A percentile compares a stretch with the other conserved stretches of the same genome.
phyloP scores from a whole-genome alignment of 2,113 vertebrate genomes.

The Chloropsis cyanopogon region DNA sequence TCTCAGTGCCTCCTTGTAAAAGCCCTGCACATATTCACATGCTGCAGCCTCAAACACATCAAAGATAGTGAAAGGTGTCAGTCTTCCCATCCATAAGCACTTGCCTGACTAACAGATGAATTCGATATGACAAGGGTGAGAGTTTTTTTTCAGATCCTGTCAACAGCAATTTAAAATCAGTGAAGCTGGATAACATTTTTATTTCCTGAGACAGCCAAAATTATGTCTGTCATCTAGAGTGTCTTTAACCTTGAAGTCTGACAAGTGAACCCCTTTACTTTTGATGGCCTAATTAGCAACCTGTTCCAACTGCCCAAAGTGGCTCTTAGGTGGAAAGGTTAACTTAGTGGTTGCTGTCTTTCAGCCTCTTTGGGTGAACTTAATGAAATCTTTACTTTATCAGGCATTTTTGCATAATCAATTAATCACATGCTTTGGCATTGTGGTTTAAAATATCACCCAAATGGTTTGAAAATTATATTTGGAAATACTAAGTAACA shows the following conservation, averaged over 20 bases:
- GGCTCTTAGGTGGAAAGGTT: background rate
- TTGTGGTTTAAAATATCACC: background rate
- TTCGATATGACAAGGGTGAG: background rate
- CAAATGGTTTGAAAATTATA: background rate
- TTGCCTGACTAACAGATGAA: background rate
- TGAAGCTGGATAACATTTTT: background rate
- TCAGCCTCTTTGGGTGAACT: background rate
- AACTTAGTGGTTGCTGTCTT: background rate
- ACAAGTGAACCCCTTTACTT: background rate
- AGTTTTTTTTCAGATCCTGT: background rate
- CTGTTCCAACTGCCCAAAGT: background rate
- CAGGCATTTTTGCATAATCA: background rate
- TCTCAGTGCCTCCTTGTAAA: background rate
- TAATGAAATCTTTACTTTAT: background rate
- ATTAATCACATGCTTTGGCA: background rate
- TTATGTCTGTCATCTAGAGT: background rate
- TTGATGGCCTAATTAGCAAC: background rate
- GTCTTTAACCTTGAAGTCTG: background rate
- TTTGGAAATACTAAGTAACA: background rate
- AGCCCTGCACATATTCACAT: background rate
- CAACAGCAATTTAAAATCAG: background rate
- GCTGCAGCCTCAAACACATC: background rate
- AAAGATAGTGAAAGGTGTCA: background rate
- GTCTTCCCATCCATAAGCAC: background rate
- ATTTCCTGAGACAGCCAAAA: background rate